These are phyloP conservation scores for Staurois parvus DNA, from an alignment of 2,797 vertebrate genomes.

Conservation along the genomic window DNA sequence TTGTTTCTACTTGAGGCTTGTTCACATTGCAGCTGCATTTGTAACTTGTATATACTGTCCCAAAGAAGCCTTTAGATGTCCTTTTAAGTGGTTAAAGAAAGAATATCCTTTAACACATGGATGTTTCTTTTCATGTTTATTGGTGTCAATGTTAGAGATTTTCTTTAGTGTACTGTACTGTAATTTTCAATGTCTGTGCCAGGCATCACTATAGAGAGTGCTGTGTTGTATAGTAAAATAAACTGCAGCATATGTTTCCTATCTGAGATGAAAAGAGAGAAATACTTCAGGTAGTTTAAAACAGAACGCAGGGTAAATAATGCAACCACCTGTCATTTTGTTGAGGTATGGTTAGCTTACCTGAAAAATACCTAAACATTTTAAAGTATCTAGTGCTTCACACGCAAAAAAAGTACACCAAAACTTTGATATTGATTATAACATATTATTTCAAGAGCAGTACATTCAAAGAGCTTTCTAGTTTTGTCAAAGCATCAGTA, in stretches of 20 bases:
- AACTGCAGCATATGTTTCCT: no score
- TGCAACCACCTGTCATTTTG: neutral
- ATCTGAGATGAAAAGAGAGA: no score
- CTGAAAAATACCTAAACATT: conserved; percentile 46
- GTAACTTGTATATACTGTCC: no score
- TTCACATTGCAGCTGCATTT: no score
- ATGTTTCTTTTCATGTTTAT: neutral
- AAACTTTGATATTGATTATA: conserved; percentile 10
- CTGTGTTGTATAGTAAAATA: conserved; percentile 9
- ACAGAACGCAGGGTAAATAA: conserved; percentile 15
- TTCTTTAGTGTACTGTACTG: neutral
- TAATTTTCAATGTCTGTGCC: neutral
- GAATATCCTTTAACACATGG: no score
- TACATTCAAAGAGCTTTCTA: neutral
- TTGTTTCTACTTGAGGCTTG: no score
- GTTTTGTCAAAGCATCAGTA: no score
- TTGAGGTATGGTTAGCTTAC: conserved; percentile 28
- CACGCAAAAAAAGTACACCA: conserved; percentile 18
- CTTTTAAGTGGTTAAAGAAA: no score
- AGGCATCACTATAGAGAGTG: conserved; percentile 28
- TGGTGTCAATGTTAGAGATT: neutral
- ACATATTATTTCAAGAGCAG: no score
- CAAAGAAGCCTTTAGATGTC: no score
- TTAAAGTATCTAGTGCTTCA: conserved; percentile 9
- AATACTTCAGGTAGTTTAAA: conserved; percentile 22